Conservation (phyloP, 2,797 vertebrate species). For the Cyclura pinguis region DNA sequence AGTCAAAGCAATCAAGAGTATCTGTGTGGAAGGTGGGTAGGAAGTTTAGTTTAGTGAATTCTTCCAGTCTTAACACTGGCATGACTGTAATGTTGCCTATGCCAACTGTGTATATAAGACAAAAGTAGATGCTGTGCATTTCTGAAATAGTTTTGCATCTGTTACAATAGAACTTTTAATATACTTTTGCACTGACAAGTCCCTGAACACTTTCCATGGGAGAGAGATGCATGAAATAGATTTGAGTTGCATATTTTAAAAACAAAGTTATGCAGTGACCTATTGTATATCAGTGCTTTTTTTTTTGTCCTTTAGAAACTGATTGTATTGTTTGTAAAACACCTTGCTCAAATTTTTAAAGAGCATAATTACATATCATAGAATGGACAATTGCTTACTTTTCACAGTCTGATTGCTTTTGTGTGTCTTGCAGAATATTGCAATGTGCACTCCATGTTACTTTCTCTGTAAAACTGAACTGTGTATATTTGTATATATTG, state of each 20-base stretch:
- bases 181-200: constrained; percentile 87
- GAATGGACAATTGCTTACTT: constrained; percentile 69
- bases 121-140: constrained; percentile 86
- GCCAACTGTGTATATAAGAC: constrained; percentile 75
- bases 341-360: constrained; percentile 66
- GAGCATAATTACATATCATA: constrained; percentile 53
- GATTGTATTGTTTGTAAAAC: constrained; percentile 71
- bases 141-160: constrained; percentile 83
- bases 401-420: constrained; percentile 71
- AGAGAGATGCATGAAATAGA: constrained; percentile 75
- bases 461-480: constrained; percentile 70
- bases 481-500: constrained; percentile 78
- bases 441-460: constrained; percentile 65
- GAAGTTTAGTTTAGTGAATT: constrained; percentile 73
- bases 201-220: constrained; percentile 77
- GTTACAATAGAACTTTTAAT: constrained; percentile 83
- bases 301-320: constrained; percentile 71
- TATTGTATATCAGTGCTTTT: constrained; percentile 73
- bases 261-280: constrained; percentile 68
- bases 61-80: constrained; percentile 80
- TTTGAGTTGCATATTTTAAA: constrained; percentile 59
- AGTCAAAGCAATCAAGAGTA: constrained; percentile 76
- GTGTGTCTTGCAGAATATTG: constrained; percentile 20
- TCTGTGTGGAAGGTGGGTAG: constrained; percentile 69
- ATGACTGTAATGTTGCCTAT: constrained; percentile 83